These are phyloP conservation scores for Zoroaster sp. DNA, from an alignment of 53 echinoderm and acorn worm genomes.

Conservation along the genomic window DNA sequence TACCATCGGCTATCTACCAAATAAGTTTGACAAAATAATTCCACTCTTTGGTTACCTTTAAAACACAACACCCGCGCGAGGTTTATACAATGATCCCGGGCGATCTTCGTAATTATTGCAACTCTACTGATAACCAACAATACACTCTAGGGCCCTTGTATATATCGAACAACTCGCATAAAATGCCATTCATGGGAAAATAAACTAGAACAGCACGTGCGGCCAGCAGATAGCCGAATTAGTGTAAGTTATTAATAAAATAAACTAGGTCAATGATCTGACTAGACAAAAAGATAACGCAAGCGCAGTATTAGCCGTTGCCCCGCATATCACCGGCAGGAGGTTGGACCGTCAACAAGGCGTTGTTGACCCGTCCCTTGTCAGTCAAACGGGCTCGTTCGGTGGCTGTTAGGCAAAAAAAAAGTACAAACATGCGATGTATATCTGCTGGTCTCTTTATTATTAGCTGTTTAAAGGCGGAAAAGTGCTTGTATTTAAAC, in stretches of 20 bases:
- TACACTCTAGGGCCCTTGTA: too few relatives aligned
- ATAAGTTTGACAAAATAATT: too few relatives aligned
- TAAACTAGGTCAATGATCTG: conserved; percentile 34
- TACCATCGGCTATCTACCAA: too few relatives aligned
- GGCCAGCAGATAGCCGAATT: conserved; percentile 33
- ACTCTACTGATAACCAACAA: too few relatives aligned
- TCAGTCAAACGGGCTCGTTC: conserved; percentile 37
- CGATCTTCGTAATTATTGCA: too few relatives aligned
- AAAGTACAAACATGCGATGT: conserved; percentile 24
- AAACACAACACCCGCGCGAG: too few relatives aligned
- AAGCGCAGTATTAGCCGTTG: conserved; percentile 29
- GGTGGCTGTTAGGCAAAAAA: neutral
- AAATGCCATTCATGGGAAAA: too few relatives aligned
- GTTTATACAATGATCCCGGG: too few relatives aligned
- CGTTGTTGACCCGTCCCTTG: conserved; percentile 19
- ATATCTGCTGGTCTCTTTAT: conserved; percentile 13
- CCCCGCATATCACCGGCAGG: conserved; percentile 18
- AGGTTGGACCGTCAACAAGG: conserved; percentile 2
- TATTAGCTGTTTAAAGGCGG: conserved; percentile 4
- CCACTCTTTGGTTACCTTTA: too few relatives aligned
- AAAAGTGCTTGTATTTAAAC: too few relatives aligned
- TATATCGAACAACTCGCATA: too few relatives aligned
- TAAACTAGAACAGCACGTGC: conserved; percentile 53
- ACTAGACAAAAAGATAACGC: conserved; percentile 29
- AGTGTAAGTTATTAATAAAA: conserved; percentile 44